Base-by-base conservation (phyloP, 2,888 invertebrate species). In the Danaus chrysippus region DNA sequence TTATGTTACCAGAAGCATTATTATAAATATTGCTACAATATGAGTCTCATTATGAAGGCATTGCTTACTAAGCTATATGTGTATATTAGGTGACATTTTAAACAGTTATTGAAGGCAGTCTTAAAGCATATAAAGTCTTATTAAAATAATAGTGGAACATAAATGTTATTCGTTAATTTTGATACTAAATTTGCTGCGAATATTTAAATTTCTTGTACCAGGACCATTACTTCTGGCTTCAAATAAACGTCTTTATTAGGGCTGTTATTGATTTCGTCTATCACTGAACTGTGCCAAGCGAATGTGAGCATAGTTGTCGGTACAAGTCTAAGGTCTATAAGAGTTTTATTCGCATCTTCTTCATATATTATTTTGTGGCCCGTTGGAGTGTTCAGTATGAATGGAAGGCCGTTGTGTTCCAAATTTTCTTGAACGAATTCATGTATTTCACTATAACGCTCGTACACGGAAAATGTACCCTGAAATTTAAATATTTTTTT, bases 381-480 rank as follows among this genome's bases (percentile, higher is more conserved):
- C 2, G 93, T 93, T 0, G 95, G 93, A 0, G 93, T 91, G 61
- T 92, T 92, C n/a, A 97, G 87, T 6, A 91, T 75, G 83, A 97
- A 97, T 0, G 95, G 94, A 60, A 94, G 85, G 12, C 93, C 92
- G 73, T 93, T 92, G 65, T 93, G 93, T 68, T 93, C 92, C 42
- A 98, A 82, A 78, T 95, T 94, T 68, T 97, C 96, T 76, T 93
- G 92, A 0, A 98, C 94, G 82, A 97, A 98, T 64, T 95, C 94
- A 68, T 94, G 88, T n/a, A 98, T 92, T 67, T 94, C 93, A 0
- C 85, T 81, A 69, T 95, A 92, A 68, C 94, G 95, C 78, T 98
- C 98, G 77, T 94, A 94, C 0, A 97, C 95, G 56, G 94, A 94
- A 83, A 98, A 98, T 3, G 97, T 98, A 10, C 97, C 98, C 94